A percentile compares a stretch with the other conserved stretches of the same genome.
These are phyloP conservation scores for Magallana angulata DNA, from an alignment of 1,140 invertebrate genomes.

Conservation along the genomic window DNA sequence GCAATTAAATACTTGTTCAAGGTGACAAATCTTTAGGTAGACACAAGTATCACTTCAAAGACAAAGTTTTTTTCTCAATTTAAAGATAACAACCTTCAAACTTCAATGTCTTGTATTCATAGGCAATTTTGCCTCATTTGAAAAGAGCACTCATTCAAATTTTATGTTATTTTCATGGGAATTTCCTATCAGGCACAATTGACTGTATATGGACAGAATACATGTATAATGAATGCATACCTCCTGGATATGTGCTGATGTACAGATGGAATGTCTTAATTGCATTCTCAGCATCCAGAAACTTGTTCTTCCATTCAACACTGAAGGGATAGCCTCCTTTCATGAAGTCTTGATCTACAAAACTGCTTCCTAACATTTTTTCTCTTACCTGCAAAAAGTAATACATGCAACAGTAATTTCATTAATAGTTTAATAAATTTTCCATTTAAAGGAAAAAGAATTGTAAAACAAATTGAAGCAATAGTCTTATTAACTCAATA, in stretches of 20 bases:
- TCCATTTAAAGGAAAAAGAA: no score
- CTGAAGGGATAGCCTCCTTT: conserved; percentile 45
- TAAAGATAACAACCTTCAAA: background rate
- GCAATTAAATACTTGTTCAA: background rate
- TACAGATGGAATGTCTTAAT: conserved; percentile 48
- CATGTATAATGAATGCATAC: background rate
- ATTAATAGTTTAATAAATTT: no score
- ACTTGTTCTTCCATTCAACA: conserved; percentile 52
- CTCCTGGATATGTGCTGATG: conserved; percentile 53
- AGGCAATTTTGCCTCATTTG: no score
- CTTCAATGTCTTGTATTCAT: background rate
- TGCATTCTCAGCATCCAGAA: conserved; percentile 42
- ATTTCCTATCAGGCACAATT: no score
- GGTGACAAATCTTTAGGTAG: no score
- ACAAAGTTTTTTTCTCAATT: background rate
- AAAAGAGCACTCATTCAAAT: no score
- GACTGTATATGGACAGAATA: no score
- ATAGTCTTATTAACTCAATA: no score
- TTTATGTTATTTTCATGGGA: no score
- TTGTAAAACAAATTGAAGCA: no score
- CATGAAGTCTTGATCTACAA: conserved; percentile 48
- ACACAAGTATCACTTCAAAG: no score
- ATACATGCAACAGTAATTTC: no score
- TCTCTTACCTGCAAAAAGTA: conserved; percentile 36
- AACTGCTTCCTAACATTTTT: conserved; percentile 26